Conservation (phyloP, 2,797 vertebrate genomes). For the Rhinatrema bivittatum region DNA sequence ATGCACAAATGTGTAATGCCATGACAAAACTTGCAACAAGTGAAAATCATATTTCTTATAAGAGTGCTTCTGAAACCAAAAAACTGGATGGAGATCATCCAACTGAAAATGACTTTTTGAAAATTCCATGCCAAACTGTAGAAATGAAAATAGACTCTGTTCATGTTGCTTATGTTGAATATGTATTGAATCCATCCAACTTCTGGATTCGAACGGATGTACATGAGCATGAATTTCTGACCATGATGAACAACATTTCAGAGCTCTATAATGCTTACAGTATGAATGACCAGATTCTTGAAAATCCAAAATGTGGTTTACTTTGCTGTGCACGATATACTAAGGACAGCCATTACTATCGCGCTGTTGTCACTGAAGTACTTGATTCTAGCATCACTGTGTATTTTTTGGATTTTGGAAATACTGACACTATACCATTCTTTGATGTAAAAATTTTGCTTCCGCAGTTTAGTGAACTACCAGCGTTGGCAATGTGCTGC, state of each 20-base stretch:
- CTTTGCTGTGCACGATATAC: constrained; percentile 81
- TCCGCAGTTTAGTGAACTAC: constrained; percentile 54
- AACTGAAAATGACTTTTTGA: constrained; percentile 5
- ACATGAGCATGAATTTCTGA: constrained; percentile 63
- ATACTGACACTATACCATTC: constrained; percentile 71
- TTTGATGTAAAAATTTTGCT: constrained; percentile 74
- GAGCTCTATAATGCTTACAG: constrained; percentile 50
- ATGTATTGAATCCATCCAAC: constrained; percentile 67
- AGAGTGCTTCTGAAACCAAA: constrained; percentile 17
- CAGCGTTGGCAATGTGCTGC: constrained; percentile 75
- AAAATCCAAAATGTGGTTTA: constrained; percentile 62
- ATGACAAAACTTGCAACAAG: neutral
- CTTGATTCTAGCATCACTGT: constrained; percentile 56
- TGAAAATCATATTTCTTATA: neutral
- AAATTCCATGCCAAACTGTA: constrained; percentile 36
- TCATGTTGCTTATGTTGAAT: constrained; percentile 62
- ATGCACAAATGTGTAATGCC: neutral
- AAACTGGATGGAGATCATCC: constrained; percentile 7
- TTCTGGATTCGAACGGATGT: constrained; percentile 78
- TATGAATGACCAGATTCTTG: constrained; percentile 62
- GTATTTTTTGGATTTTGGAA: constrained; percentile 85
- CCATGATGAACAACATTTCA: constrained; percentile 63
- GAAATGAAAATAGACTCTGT: constrained; percentile 46
- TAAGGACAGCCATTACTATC: constrained; percentile 73
- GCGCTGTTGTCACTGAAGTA: constrained; percentile 64